Percentiles rank a stretch among this genome's conserved stretches.
These are phyloP conservation scores for Meleagris gallopavo DNA, from an alignment of 2,113 vertebrate genomes.

Conservation along the genomic window DNA sequence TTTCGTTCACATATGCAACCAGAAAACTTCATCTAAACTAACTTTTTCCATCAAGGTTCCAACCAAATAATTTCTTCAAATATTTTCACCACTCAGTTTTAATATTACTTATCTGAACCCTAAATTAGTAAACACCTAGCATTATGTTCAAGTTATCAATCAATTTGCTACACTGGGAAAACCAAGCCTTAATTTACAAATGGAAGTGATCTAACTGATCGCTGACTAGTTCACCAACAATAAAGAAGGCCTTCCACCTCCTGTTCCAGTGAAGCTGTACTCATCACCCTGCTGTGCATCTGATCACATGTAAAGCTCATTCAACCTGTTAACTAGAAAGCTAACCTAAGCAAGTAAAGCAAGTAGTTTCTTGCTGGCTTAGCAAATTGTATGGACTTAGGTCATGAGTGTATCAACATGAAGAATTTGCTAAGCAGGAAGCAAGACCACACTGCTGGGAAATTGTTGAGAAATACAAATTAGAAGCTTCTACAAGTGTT, in stretches of 20 bases:
- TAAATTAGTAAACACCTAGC: background rate
- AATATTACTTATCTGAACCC: background rate
- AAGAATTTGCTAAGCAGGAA: background rate
- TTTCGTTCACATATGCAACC: background rate
- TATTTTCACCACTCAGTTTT: background rate
- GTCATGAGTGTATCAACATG: background rate
- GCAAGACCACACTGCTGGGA: accelerated
- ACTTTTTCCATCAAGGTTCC: background rate
- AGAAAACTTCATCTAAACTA: background rate
- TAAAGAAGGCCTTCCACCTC: background rate
- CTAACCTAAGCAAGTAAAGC: background rate
- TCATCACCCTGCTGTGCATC: background rate
- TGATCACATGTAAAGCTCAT: accelerated
- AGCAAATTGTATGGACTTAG: background rate
- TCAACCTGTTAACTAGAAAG: background rate
- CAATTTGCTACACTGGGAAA: background rate
- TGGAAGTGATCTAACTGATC: background rate
- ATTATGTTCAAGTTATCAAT: background rate
- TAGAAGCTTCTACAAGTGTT: background rate
- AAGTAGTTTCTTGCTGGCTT: background rate
- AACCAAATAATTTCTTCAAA: background rate
- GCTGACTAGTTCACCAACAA: background rate
- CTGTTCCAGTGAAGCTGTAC: background rate
- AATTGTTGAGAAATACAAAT: no score
- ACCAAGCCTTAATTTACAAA: background rate